Evolutionary conservation across 1,140 invertebrate genomes (phyloP), one percentile per base, ranked within the genome.

Genomic region (Brachionus manjavacas): DNA sequence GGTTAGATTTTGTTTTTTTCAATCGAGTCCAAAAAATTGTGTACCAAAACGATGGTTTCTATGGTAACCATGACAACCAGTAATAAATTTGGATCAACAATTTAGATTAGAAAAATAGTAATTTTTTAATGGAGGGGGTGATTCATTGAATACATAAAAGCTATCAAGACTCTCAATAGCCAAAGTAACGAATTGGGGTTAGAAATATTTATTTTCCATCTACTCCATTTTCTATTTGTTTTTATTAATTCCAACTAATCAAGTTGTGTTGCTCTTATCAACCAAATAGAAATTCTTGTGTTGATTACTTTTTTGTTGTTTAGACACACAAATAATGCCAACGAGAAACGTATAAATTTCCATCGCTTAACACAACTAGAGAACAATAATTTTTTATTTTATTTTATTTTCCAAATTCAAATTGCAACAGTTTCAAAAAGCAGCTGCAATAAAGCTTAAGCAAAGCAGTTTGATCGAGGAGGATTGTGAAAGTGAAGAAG

Each of bases 281-380:
- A 72, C 68, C 68, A 72, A 72, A 72, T 72, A 72, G 68, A 72
- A 72, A 72, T 41, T 72, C 68, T 68, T 68, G 66, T 68, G 66
- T 68, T 68, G 66, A 68, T 68, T 68, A 68, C 16, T 60, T 20
- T 60, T 35, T 60, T 60, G 52, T 60, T 60, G 52, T 20, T 60
- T 60, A n/a, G 52, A 60, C 52, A 60, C 52, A 60, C 52, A 60
- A 60, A 60, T 25, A 60, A 60, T 60, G 52, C 52, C 52, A 60
- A 60, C 16, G 52, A n/a, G 52, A 60, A 60, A 60, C 16, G 52
- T 60, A 60, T 60, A 60, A 60, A 60, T 60, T 60, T 60, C 52
- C 52, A 60, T 60, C 20, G 52, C 52, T 60, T 20, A 60, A 25
- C 52, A 60, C 52, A 60, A 60, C 52, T 60, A 60, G 52, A 60